These are phyloP conservation scores for Caranx ignobilis DNA, from an alignment of 2,113 vertebrate genomes.

Conservation along the genomic window DNA sequence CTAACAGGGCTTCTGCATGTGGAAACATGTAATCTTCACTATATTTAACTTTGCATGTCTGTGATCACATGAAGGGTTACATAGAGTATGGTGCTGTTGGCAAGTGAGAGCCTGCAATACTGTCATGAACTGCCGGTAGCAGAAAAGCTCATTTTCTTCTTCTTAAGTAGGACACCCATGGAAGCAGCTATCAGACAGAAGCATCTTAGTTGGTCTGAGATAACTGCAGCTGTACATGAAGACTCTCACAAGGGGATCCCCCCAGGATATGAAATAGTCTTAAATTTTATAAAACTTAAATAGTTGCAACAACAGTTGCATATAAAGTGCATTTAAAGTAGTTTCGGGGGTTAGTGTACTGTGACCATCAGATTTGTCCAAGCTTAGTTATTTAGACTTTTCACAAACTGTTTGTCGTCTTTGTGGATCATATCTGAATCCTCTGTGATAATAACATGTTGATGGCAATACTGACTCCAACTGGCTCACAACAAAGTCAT, in stretches of 20 bases:
- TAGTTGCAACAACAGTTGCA: neutral
- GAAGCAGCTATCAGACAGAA: neutral
- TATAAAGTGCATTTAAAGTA: neutral
- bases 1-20: neutral
- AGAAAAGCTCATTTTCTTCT: slow-evolving; percentile 2
- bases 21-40: neutral
- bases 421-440: too few relatives aligned
- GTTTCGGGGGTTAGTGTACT: neutral
- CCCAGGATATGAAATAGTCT: neutral
- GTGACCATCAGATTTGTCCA: neutral
- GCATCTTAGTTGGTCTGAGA: neutral
- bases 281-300: neutral
- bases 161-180: neutral
- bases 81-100: neutral
- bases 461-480: too few relatives aligned
- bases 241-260: neutral
- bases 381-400: neutral
- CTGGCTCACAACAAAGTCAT: too few relatives aligned
- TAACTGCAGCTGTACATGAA: neutral
- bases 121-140: slow-evolving; percentile 5
- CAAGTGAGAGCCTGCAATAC: slow-evolving; percentile 11
- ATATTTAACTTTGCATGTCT: neutral
- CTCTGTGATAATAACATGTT: too few relatives aligned
- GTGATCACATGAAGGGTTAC: slow-evolving; percentile 17
- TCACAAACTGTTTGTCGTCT: neutral